Base-by-base conservation (phyloP, 2,113 vertebrate genomes). In the Edolisoma coerulescens region DNA sequence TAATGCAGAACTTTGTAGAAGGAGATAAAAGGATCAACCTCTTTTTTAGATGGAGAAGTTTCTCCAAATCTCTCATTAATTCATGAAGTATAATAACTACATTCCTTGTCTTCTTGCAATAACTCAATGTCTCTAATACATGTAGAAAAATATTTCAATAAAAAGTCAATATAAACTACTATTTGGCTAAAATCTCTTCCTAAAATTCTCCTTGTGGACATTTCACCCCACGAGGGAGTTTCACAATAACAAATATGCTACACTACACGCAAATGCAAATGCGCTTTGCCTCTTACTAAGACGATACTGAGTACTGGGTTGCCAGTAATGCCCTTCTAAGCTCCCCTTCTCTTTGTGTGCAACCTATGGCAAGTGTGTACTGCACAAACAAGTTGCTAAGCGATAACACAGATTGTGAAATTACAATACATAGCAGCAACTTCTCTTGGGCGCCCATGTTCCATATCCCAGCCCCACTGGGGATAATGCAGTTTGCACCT, bases 361-460 rank as follows among this genome's bases (percentile, higher is more conserved):
- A 92, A 41, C 8, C 17, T 91, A 5, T 30, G 42, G 52, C 37
- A 91, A 81, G 76, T n/a, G 69, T 75, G 32, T 84, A 50, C 33
- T 52, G 81, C 85, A 77, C 76, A 96, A 95, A 93, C 89, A 91
- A 90, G 89, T 78, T 87, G 68, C 93, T 81, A 87, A 93, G 91
- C 90, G 83, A 86, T 90, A 95, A 81, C 23, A 61, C 5, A 35
- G 63, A 32, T 95, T 87, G 89, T 86, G 95, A 96, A 95, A 96
- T 78, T 71, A 70, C 1, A 30, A 68, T 52, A 67, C 39, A 18
- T 61, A 63, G 32, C 53, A 91, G 68, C 68, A 70, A 5, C 76
- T 77, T 71, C 60, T 70, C 49, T 37, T 8, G 27, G 42, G 33
- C 93, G 52, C 39, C 47, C 92, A 10, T 70, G 80, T 39, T 77